Evolutionary conservation across 2,888 invertebrate species (phyloP), one percentile per base, ranked within the genome.

Genomic region (Drosophila nigricruria): DNA sequence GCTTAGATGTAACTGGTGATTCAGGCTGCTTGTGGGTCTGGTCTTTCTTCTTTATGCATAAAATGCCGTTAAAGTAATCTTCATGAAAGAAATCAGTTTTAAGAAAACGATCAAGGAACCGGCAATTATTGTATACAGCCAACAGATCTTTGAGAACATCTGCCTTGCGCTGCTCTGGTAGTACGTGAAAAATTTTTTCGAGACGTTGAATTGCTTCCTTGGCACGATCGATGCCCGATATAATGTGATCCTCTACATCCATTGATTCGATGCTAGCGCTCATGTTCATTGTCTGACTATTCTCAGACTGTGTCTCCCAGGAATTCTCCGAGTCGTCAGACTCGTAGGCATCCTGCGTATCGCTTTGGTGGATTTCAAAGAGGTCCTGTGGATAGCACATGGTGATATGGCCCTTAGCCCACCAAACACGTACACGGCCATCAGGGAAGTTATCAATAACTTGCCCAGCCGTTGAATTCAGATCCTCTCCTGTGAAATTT

Each of bases 381-480:
- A 98, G 93, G 93, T 97, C 97, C 91, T 98, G 98, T 0, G 98
- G 98, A 96, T 97, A 98, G 91, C 97, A 98, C 94, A 96, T 96
- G 77, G 97, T 97, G 9, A 95, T 95, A 73, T 95, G 95, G 14
- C 96, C 96, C 90, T 97, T 96, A 1, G 97, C 96, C 98, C 98
- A 98, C 95, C 97, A 96, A n/a, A 98, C 97, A 88, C 96, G 95
- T 5, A 98, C 96, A 70, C 96, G 94, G 0, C 95, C 98, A 93
- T 97, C 96, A 5, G 97, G 96, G 93, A 96, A 97, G 91, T 98
- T 97, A 92, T 98, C 97, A 77, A 97, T 94, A 12, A 98, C 97
- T 94, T 97, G 98, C 58, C 98, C 98, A 50, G 97, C 97, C 23
- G 96, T 96, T 74, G 96, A 96, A 57, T 94, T 94, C 32, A 95